Percentiles rank a stretch among this genome's conserved stretches.
Evolutionary conservation across 2,797 vertebrate species (phyloP).

Genomic region (Protosalanx chinensis): DNA sequence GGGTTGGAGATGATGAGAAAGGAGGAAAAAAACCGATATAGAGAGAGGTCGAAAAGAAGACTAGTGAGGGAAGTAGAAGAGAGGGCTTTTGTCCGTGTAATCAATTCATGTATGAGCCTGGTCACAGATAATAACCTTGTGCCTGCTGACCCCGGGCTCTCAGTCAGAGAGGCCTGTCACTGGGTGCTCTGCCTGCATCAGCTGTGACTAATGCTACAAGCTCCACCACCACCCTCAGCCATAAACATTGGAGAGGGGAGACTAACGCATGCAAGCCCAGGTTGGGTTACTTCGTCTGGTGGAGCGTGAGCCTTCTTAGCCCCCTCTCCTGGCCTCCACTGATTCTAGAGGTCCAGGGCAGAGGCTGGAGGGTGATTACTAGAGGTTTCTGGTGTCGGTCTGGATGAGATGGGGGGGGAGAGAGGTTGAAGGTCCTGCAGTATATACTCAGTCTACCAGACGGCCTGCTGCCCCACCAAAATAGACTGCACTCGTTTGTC

Average conservation of each 20-base stretch:
- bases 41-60: conserved; percentile 1
- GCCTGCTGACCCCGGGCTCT: conserved; percentile 51
- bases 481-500: not conserved
- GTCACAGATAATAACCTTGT: conserved; percentile 33
- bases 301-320: conserved; percentile 18
- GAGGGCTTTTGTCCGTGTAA: conserved; percentile 27
- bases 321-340: conserved; percentile 2
- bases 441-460: not conserved
- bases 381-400: conserved; percentile 27
- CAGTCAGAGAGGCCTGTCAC: conserved; percentile 55
- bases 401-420: not conserved
- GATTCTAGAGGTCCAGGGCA: conserved; percentile 8
- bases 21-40: not conserved
- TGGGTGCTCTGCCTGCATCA: conserved; percentile 31
- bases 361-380: conserved; percentile 8
- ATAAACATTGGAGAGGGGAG: conserved; percentile 18
- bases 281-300: conserved; percentile 50
- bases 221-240: conserved; percentile 39
- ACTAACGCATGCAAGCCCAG: conserved; percentile 35
- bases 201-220: conserved; percentile 60
- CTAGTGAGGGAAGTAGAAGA: conserved; percentile 20
- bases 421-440: not conserved
- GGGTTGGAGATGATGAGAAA: too few species aligned
- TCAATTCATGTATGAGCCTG: conserved; percentile 42
- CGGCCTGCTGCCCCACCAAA: not conserved